Base-by-base conservation (phyloP, 2,113 vertebrate genomes). In the Turnix velox region DNA sequence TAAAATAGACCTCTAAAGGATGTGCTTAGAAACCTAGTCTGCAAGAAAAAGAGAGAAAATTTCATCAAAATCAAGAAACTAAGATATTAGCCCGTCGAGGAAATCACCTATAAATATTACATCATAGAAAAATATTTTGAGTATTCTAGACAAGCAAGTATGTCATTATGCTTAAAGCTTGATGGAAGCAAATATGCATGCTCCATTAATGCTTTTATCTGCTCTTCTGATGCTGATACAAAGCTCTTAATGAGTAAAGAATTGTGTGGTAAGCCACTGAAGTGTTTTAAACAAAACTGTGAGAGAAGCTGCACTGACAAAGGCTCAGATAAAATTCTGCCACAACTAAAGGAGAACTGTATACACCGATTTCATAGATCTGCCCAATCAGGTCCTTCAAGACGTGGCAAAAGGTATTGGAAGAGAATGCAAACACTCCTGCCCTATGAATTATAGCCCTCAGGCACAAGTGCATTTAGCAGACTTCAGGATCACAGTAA, bases 401-500 rank as follows among this genome's bases (percentile, higher is more conserved):
- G 22, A 59, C 27, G 9, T 69, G 22, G 55, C 66, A 87, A 80
- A 72, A 87, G 23, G 10, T 33, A 65, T 1, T 46, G 28, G 23
- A 74, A 58, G 31, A 48, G 43, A 92, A 80, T 7, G 23, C 37
- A 92, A 87, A 73, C 57, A 88, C 11, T 75, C 71, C 61, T 40
- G 52, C 52, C 74, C 28, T 77, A 80, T 40, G 28, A 69, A 15
- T 66, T 75, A 55, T 11, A 72, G 37, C 42, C 91, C 62, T 54
- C 35, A 39, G 40, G 69, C 83, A 92, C 86, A 92, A 92, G 87
- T 25, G 52, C 83, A 90, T 94, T 92, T 73, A 74, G 65, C 40
- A 89, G 80, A 77, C 69, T 57, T 91, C 59, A 84, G 58, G 59
- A 66, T 69, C 71, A 80, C 16, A 0, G 0, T 27, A 78, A 91